Base-by-base conservation (phyloP, 2,113 vertebrate species). In the Xenus cinereus region DNA sequence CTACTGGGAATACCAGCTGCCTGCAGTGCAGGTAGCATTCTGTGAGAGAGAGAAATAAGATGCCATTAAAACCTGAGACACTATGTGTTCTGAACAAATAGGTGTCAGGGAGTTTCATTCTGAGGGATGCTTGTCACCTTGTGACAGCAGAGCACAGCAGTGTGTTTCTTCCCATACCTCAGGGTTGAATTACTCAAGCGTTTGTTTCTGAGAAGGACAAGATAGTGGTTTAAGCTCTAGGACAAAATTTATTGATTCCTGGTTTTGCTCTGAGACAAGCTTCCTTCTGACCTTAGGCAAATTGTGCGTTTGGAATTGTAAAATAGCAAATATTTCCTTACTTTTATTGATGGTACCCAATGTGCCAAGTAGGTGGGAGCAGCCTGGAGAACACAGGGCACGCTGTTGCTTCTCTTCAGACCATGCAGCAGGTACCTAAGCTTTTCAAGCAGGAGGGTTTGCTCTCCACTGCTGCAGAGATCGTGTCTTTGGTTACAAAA, bases 111-210 rank as follows among this genome's bases (percentile, higher is more conserved):
- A 87, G 35, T 48, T 39, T 87, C 15, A 7, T 87, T 94, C 74
- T 57, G 87, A 39, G 41, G n/a, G 53, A 41, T 75, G n/a, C 51
- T 67, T 22, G 56, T 81, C 24, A 56, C 37, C 63, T 84, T 0
- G 0, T 68, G 53, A 51, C 45, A 90, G n/a, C n/a, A 57, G 28
- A 89, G 32, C 5, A 2, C 5, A 33, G 46, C 4, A 1, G 24
- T 35, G 33, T 82, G 32, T 62, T 83, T 86, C 8, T 89, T 74
- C 50, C 46, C 64, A 8, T 81, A 22, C 66, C 30, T 87, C 27
- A 28, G 54, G 22, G 35, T 20, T 86, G 43, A 89, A 82, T 91
- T 91, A 79, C 62, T n/a, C 16, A n/a, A 10, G 5, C 79, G 23
- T 35, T 64, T 48, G 13, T 81, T 87, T 87, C 50, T n/a, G 23